These are phyloP conservation scores for Mastomys natalensis DNA, from an alignment of 2,113 vertebrate genomes.

Conservation along the genomic window DNA sequence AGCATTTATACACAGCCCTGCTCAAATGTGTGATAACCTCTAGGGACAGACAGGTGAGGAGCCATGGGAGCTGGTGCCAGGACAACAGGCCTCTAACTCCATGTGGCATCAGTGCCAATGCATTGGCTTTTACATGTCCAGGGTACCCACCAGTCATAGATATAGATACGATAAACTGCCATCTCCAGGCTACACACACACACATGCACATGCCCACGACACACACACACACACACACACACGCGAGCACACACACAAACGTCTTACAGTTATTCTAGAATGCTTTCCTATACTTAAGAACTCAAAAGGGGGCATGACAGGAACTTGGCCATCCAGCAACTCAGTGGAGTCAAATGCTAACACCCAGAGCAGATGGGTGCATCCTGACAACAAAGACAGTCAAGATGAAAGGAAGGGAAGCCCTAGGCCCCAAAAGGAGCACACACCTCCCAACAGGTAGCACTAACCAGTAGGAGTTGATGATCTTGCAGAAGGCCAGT, in stretches of 20 bases:
- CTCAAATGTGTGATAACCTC: constrained; percentile 37
- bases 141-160: accelerated
- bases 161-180: accelerated
- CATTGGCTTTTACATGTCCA: accelerated
- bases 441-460: accelerated
- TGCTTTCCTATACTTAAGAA: not conserved
- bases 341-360: not conserved
- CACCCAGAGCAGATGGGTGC: accelerated
- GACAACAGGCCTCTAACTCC: accelerated
- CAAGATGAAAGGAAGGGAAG: accelerated
- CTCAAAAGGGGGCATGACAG: not conserved
- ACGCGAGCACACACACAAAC: not conserved
- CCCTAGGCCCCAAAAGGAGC: not conserved
- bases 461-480: constrained; percentile 98
- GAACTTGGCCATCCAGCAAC: not conserved
- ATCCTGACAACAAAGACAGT: accelerated
- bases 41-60: not conserved
- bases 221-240: not conserved
- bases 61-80: accelerated
- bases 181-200: not conserved
- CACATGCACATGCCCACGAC: too few relatives aligned
- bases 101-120: accelerated
- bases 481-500: constrained; percentile 99
- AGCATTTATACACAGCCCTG: not conserved
- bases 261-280: not conserved